Conservation (phyloP, 1,140 invertebrate genomes). For the Calephelis virginiensis region DNA sequence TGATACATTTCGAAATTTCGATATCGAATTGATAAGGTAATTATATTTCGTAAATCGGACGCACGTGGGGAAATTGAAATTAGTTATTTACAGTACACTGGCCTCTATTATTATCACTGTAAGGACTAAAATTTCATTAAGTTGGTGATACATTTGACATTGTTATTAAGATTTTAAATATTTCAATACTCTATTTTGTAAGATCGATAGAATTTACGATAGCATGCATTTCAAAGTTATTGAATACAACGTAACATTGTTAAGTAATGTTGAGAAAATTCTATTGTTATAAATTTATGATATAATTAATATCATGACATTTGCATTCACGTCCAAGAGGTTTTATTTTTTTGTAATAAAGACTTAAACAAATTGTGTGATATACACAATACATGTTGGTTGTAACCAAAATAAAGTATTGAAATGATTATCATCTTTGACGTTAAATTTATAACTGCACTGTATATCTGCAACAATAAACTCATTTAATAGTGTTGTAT, state of each 20-base stretch:
- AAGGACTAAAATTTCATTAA: background rate
- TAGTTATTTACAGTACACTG: background rate
- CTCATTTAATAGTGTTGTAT: too few relatives aligned
- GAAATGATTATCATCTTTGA: too few relatives aligned
- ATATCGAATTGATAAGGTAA: constrained; percentile 43
- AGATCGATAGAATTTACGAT: background rate
- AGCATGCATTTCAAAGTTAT: background rate
- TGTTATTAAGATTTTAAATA: background rate
- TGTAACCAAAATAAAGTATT: too few relatives aligned
- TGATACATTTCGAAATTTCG: constrained; percentile 47
- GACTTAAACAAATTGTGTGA: too few relatives aligned
- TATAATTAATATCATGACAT: too few relatives aligned
- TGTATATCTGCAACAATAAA: too few relatives aligned
- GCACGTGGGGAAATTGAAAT: constrained; percentile 31
- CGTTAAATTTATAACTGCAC: too few relatives aligned
- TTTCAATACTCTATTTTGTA: constrained; percentile 7
- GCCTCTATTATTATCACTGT: background rate
- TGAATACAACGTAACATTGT: background rate
- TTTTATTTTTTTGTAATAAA: too few relatives aligned
- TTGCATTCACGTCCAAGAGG: too few relatives aligned
- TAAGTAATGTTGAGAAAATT: background rate
- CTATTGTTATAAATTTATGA: too few relatives aligned
- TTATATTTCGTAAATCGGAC: constrained; percentile 48
- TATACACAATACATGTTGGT: too few relatives aligned
- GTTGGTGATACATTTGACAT: constrained; percentile 1